Evolutionary conservation across 2,888 invertebrate species (phyloP), one percentile per base, ranked within the genome.

Genomic region (Epicampocera succincta): DNA sequence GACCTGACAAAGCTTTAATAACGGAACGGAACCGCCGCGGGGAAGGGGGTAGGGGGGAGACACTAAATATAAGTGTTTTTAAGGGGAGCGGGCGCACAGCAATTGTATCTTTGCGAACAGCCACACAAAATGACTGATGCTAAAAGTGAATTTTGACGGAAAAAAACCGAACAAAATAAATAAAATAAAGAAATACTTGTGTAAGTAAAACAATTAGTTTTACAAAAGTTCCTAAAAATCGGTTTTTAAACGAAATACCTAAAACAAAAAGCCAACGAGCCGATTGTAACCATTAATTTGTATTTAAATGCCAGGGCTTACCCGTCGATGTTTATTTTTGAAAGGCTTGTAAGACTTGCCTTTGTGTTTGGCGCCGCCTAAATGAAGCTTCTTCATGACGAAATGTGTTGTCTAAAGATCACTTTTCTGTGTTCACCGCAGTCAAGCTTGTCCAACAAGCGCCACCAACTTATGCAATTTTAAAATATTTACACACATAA

Each of bases 331-430:
- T 73, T 78, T 84, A 44, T 61, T 84, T 65, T 77, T 84, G 44
- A 84, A 84, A 15, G 82, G 82, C 56, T 84, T 84, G 56, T 84
- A 82, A 11, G 84, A 76, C 65, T 84, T 84, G 73, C 33, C 76
- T 29, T 84, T 84, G 44, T 83, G 73, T 65, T 81, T 83, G 72
- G 61, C 79, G n/a, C 63, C 77, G 21, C 84, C 84, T 33, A 84
- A 68, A 46, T 84, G 84, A 1, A 84, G 82, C 63, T 84, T 84
- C 71, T 84, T 84, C 84, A 84, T 84, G 63, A n/a, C 72, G 69
- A 17, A 25, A 40, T 11, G 17, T n/a, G 19, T 69, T 74, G 19
- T 42, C 1, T n/a, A 61, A 8, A 6, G n/a, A 3, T 25, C 25
- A 6, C 1, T 48, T 15, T 56, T 25, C 12, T 50, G 13, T 25